Base-by-base conservation (phyloP, 2,797 vertebrate genomes). In the Microctenopoma lineatum region DNA sequence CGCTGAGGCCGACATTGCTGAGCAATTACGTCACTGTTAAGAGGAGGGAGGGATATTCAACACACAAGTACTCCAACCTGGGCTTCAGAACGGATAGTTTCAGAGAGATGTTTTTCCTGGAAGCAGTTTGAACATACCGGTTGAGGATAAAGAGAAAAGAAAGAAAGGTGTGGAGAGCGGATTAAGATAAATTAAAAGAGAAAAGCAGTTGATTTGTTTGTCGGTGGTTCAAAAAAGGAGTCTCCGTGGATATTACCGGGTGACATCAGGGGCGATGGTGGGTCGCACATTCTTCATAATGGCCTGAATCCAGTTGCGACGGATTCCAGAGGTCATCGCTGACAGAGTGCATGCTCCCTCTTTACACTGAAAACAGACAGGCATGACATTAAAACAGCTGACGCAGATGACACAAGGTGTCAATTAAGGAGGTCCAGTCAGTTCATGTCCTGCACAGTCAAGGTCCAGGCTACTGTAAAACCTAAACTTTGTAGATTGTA, bases 251-350 rank as follows among this genome's bases (percentile, higher is more conserved):
- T 58, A 93, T 92, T 92, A 99, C 98, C 98, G 97, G 6, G 98
- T 98, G 77, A 99, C 97, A 15, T 99, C 98, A 0, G 98, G 98
- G 61, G 96, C 95, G 1, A 96, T 92, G 46, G 94, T 93, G 27
- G 98, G 97, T 16, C 95, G 95, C 54, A 97, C 96, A 0, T 97
- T 98, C 89, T 98, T 99, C 95, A 98, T 96, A 82, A 99, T 97
- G 79, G 98, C 98, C 90, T 98, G 98, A 84, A 99, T 99, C 98
- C 98, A 99, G 88, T 99, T 99, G 84, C 97, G 94, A 3, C 98
- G 96, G 89, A 99, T 99, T 71, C 98, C 98, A 1, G 97, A 98
- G 0, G 98, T 99, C 98, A 99, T 99, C 54, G 97, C 98, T 0
- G 98, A 99, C 79, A 99, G 93, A 2, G 95, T 98, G 87, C 96